Percentiles rank a stretch among this genome's conserved stretches.
phyloP scores from a whole-genome alignment of 2,113 vertebrate genomes.

The Sceloporus undulatus region DNA sequence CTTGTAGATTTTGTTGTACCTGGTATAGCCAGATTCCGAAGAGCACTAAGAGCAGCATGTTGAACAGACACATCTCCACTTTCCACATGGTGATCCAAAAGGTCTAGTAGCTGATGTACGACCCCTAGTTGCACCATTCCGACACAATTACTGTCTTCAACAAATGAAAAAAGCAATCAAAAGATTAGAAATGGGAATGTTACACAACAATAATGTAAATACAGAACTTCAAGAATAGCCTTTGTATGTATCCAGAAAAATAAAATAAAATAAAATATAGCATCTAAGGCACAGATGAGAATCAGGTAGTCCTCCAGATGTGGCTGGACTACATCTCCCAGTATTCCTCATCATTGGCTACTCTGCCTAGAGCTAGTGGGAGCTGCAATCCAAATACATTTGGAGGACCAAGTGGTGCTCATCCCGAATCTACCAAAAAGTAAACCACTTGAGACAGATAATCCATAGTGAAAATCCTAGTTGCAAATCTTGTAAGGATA shows the following conservation, averaged over 20 bases:
- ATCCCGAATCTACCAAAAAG: not conserved
- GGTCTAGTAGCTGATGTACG: conserved; percentile 85
- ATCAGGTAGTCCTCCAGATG: too few relatives aligned
- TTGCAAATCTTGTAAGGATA: not conserved
- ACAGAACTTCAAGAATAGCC: not conserved
- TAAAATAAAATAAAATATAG: too few relatives aligned
- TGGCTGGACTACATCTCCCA: too few relatives aligned
- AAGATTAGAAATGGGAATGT: not conserved
- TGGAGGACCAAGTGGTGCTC: too few relatives aligned
- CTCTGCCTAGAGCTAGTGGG: too few relatives aligned
- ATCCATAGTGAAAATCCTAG: not conserved
- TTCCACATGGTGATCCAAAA: conserved; percentile 84
- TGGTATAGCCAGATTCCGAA: conserved; percentile 87
- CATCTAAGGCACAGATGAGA: too few relatives aligned
- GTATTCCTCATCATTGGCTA: too few relatives aligned
- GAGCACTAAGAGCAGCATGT: conserved; percentile 87
- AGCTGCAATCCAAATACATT: too few relatives aligned
- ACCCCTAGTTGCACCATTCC: conserved; percentile 87
- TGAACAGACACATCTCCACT: conserved; percentile 85
- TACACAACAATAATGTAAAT: not conserved
- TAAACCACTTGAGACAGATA: not conserved
- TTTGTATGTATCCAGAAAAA: too few relatives aligned
- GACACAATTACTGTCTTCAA: conserved; percentile 86
- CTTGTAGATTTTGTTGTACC: conserved; percentile 67
- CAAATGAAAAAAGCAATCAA: not conserved